Base-by-base conservation (phyloP, 1,140 invertebrate species). In the Helicoverpa zea region DNA sequence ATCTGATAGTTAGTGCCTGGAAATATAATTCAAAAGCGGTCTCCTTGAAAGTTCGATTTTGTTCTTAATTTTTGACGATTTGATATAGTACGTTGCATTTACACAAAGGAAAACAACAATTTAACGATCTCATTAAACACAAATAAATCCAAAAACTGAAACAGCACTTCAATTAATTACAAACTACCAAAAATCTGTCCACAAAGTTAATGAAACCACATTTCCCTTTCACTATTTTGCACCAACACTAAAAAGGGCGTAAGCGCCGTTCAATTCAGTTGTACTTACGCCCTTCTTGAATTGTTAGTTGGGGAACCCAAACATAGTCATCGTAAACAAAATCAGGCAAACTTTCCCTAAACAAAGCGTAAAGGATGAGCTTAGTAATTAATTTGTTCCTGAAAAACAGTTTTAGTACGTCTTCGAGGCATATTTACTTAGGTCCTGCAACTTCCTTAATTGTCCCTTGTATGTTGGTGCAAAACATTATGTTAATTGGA, bases 371-470 rank as follows among this genome's bases (percentile, higher is more conserved):
- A 68, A 79, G 63, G 64, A 79, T 79, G 56, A 64, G 30, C 64
- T 18, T 56, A 64, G 51, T 80, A 80, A 80, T 80, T 80, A 80
- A 80, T 80, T 80, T 80, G 70, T 47, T 13, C 70, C 68, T 54
- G 66, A 73, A 80, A 80, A 80, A 80, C 79, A 74, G 16, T 10
- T 47, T 43, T n/a, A 18, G 68, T 59, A 73, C 16, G 66, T 77
- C 61, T 29, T 61, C 43, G 58, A 23, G 16, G 76, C 81, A 84
- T 88, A 83, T 90, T 90, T 86, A 81, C 76, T 90, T 88, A 90
- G 88, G 88, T 85, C 81, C 73, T 75, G 14, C 58, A 78, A 78
- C 64, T 43, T 66, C 64, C 64, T 81, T 59, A 75, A 64, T 78
- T 77, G 23, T 59, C 59, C 56, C 56, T 52, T 10, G 66, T 10